Evolutionary conservation across 1,140 invertebrate genomes (phyloP).

Genomic region (Octopus sinensis): DNA sequence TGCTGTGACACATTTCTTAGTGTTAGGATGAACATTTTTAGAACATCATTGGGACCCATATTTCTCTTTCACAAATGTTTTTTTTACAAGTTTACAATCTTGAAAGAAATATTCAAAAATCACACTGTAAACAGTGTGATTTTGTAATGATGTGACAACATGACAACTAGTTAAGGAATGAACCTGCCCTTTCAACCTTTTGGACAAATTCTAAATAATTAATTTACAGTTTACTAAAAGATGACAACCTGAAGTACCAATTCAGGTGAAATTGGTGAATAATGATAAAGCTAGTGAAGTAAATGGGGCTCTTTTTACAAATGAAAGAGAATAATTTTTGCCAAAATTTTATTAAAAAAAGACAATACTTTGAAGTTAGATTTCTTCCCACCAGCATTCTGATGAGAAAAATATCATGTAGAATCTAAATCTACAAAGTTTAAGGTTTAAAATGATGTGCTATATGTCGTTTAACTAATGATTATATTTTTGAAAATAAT

Average conservation of each 20-base stretch:
- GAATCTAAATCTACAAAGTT: too few species aligned
- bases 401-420: too few species aligned
- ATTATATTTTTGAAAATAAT: neutral
- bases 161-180: neutral
- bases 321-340: neutral
- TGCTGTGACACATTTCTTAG: neutral
- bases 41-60: neutral
- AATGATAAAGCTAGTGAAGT: neutral
- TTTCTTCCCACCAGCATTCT: too few species aligned
- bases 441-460: neutral
- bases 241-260: neutral
- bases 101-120: too few species aligned
- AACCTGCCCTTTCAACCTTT: neutral
- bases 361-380: too few species aligned
- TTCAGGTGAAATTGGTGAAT: neutral
- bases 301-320: neutral
- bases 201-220: neutral
- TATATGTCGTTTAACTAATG: neutral
- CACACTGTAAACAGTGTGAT: too few species aligned
- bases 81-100: neutral
- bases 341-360: too few species aligned
- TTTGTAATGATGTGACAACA: neutral
- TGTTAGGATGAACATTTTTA: neutral
- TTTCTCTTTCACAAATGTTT: conserved; percentile 1
- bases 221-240: neutral